phyloP scores from a whole-genome alignment of 2,113 vertebrate species.

The Ctenomys sociabilis region DNA sequence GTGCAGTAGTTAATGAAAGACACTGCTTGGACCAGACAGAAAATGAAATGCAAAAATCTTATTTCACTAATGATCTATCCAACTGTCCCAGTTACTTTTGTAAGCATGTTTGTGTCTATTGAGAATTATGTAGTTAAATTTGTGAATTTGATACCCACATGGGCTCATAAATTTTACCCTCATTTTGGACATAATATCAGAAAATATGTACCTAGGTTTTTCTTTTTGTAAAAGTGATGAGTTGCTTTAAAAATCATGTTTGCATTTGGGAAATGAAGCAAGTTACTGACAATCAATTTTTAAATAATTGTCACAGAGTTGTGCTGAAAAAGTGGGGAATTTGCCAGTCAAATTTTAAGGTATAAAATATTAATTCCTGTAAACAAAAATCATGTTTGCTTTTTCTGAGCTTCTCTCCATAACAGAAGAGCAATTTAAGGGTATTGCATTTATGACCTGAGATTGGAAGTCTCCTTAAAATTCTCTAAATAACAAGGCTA shows the following conservation, averaged over 20 bases:
- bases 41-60: conserved; percentile 24
- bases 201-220: not conserved
- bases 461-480: not conserved
- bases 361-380: too few relatives aligned
- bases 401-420: not conserved
- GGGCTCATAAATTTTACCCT: not conserved
- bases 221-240: not conserved
- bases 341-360: too few relatives aligned
- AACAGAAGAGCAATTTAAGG: not conserved
- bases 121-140: not conserved
- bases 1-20: not conserved
- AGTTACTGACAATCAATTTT: too few relatives aligned
- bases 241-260: not conserved
- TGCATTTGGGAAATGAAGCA: too few relatives aligned
- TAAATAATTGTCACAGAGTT: too few relatives aligned
- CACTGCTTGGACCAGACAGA: not conserved
- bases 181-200: not conserved
- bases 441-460: not conserved
- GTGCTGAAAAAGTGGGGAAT: too few relatives aligned
- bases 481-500: not conserved
- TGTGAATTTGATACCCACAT: not conserved
- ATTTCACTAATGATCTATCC: not conserved
- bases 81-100: not conserved
- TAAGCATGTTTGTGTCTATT: not conserved
- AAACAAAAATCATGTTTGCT: not conserved